Conservation (phyloP, 2,113 vertebrate species). For the Grantiella picta region DNA sequence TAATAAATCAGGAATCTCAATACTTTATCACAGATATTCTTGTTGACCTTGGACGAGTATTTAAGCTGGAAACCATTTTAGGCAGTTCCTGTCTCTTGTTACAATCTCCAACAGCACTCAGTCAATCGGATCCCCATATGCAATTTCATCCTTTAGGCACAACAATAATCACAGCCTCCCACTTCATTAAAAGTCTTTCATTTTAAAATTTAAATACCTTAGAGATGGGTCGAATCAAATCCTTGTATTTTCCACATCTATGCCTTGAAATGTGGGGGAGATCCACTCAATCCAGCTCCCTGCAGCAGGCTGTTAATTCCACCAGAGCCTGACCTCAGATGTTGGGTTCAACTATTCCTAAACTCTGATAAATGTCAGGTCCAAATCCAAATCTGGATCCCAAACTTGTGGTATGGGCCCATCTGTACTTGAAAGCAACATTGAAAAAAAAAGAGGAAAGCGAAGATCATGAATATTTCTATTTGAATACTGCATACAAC, state of each 20-base stretch:
- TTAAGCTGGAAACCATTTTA: neutral
- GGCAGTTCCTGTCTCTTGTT: neutral
- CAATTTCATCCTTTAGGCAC: neutral
- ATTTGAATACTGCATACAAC: neutral
- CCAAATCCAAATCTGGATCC: conserved; percentile 35
- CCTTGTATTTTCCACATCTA: neutral
- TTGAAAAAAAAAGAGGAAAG: neutral
- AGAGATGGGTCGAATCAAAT: neutral
- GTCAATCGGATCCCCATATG: neutral
- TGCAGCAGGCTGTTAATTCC: neutral
- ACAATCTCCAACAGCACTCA: neutral
- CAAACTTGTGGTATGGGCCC: neutral
- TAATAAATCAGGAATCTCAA: neutral
- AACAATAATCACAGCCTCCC: neutral
- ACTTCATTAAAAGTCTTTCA: neutral
- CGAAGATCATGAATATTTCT: conserved; percentile 24
- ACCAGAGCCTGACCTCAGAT: neutral
- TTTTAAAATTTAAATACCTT: neutral
- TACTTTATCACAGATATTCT: neutral
- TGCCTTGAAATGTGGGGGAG: neutral
- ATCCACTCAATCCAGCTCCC: neutral
- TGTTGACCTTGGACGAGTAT: neutral
- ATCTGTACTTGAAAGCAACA: conserved; percentile 17
- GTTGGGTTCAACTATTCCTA: neutral
- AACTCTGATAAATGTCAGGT: neutral